Evolutionary conservation across 2,888 invertebrate species (phyloP).

Genomic region (Diachrysia chrysitis): DNA sequence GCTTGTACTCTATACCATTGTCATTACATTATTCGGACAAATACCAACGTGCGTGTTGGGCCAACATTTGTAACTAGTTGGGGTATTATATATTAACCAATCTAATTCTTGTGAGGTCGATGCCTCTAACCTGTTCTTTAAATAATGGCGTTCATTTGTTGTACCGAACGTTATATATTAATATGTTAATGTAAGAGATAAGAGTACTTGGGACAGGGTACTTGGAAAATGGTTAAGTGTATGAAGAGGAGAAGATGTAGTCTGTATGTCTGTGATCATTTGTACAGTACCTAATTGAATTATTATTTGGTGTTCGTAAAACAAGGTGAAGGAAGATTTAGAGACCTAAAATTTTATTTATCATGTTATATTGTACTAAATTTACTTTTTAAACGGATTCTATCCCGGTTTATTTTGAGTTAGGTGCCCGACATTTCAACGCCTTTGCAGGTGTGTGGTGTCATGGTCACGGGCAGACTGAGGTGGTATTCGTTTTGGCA

Average conservation of each 20-base stretch:
- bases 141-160: slow-evolving; percentile 17
- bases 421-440: too few species aligned
- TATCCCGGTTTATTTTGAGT: too few species aligned
- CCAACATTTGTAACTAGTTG: slow-evolving; percentile 12
- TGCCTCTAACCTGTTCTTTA: slow-evolving; percentile 13
- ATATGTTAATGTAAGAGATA: slow-evolving; percentile 5
- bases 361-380: too few species aligned
- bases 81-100: slow-evolving; percentile 25
- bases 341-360: too few species aligned
- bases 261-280: background rate
- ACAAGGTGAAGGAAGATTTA: background rate
- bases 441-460: too few species aligned
- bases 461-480: too few species aligned
- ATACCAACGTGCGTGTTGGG: background rate
- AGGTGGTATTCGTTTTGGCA: too few species aligned
- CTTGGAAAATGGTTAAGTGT: background rate
- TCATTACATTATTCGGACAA: background rate
- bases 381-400: too few species aligned
- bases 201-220: background rate
- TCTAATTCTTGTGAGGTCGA: slow-evolving; percentile 37
- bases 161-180: background rate
- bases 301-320: background rate
- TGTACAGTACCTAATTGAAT: too few species aligned
- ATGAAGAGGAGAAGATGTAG: background rate
- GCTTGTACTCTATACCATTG: background rate